Percentiles rank a stretch among this genome's conserved stretches.
Evolutionary conservation across 2,888 invertebrate species (phyloP).

Genomic region (Drosophila mayaguana): DNA sequence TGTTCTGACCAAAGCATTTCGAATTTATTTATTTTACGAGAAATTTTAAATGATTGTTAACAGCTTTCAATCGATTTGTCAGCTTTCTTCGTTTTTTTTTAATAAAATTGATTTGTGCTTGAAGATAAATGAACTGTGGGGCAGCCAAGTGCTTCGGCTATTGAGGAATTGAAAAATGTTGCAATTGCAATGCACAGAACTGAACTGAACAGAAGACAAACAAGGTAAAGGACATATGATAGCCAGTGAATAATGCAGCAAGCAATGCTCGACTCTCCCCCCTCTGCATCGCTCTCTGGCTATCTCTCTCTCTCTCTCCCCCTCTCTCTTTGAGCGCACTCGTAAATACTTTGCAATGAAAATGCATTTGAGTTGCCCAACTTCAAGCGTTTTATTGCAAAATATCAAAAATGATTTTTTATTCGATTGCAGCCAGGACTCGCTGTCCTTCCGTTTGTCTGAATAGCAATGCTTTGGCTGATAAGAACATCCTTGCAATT

Average conservation of each 20-base stretch:
- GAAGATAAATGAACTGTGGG: constrained; percentile 3
- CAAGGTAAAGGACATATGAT: constrained; percentile 8
- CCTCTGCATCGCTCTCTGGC: too few relatives aligned
- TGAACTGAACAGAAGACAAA: constrained; percentile 16
- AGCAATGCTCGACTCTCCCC: not conserved
- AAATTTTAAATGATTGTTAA: not conserved
- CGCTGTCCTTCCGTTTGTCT: constrained; percentile 1
- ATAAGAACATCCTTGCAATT: constrained; percentile 55
- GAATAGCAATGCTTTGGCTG: constrained; percentile 3
- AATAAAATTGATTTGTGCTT: constrained; percentile 6
- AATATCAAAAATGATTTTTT: constrained; percentile 35
- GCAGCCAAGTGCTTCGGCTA: not conserved
- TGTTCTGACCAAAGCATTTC: not conserved
- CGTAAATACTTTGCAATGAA: constrained; percentile 28
- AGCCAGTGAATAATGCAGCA: constrained; percentile 13
- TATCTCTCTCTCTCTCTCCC: not conserved
- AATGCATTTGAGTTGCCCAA: constrained; percentile 44
- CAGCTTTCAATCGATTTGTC: not conserved
- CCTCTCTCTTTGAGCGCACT: not conserved
- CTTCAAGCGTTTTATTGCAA: constrained; percentile 35
- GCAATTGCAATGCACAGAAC: constrained; percentile 2
- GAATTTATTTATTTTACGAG: constrained; percentile 7
- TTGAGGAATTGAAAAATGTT: constrained; percentile 19
- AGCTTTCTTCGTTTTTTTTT: not conserved
- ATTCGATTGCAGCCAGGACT: constrained; percentile 20